Evolutionary conservation across 1,140 invertebrate genomes (phyloP).

Genomic region (Drosophila mojavensis): DNA sequence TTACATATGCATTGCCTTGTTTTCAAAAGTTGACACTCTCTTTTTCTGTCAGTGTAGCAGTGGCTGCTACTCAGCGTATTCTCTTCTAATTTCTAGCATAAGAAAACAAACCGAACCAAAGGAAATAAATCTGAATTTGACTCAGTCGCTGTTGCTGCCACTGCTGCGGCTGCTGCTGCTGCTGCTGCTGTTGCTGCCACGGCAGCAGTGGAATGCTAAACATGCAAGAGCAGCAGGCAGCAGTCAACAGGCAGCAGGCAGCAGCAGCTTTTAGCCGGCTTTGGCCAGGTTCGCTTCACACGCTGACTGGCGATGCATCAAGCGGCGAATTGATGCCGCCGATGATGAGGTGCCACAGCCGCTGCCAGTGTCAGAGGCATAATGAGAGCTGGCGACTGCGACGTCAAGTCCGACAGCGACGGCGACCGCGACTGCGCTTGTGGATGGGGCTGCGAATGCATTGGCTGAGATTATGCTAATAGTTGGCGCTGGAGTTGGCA

Average conservation of each 20-base stretch:
- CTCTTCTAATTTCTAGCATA: conserved; percentile 56
- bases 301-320: conserved; percentile 69
- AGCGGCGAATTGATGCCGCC: conserved; percentile 72
- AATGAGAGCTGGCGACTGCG: conserved; percentile 56
- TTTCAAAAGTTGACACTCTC: not conserved
- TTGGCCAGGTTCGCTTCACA: conserved; percentile 58
- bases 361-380: conserved; percentile 41
- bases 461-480: conserved; percentile 76
- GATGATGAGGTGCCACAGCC: conserved; percentile 69
- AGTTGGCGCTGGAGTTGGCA: conserved; percentile 60
- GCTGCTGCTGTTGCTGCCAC: not conserved
- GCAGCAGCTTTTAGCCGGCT: conserved; percentile 7
- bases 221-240: conserved; percentile 47
- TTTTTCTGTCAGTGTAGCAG: not conserved
- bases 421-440: not conserved
- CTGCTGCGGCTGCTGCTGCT: conserved; percentile 4
- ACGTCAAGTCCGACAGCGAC: conserved; percentile 6
- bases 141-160: not conserved
- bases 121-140: conserved; percentile 42
- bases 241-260: conserved; percentile 6
- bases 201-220: conserved; percentile 52
- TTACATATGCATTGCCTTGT: too few relatives aligned
- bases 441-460: conserved; percentile 4
- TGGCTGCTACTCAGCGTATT: not conserved
- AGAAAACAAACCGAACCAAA: conserved; percentile 27